A percentile compares a stretch with the other conserved stretches of the same genome.
Evolutionary conservation across 2,888 invertebrate genomes (phyloP).

Genomic region (Thysanoteuthis rhombus): DNA sequence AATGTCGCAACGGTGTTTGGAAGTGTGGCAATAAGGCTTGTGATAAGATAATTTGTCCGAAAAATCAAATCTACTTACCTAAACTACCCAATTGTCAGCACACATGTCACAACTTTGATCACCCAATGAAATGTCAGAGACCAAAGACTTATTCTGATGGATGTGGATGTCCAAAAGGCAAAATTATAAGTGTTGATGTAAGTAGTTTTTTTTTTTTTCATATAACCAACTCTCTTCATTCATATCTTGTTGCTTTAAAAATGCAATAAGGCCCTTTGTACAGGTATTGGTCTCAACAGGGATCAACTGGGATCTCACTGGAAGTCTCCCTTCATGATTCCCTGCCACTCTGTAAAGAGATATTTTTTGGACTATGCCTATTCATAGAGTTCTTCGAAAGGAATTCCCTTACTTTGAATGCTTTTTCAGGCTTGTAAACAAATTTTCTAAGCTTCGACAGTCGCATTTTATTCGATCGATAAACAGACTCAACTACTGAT

Average conservation of each 20-base stretch:
- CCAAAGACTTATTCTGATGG: not conserved
- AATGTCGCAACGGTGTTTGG: not conserved
- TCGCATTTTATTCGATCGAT: too few species aligned
- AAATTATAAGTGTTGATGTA: not conserved
- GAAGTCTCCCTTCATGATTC: too few species aligned
- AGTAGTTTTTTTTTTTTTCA: not conserved
- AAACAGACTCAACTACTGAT: too few species aligned
- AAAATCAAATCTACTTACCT: not conserved
- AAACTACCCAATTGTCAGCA: not conserved
- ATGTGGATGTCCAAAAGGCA: conserved; percentile 13
- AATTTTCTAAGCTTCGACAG: too few species aligned
- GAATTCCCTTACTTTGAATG: too few species aligned
- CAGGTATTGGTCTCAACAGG: too few species aligned
- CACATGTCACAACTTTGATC: not conserved
- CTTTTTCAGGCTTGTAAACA: too few species aligned
- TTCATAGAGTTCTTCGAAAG: not conserved
- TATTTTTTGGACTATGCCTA: not conserved
- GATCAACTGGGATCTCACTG: too few species aligned
- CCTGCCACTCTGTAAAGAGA: too few species aligned
- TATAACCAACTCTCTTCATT: too few species aligned
- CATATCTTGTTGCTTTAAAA: too few species aligned
- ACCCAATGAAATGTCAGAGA: not conserved
- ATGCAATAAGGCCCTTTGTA: too few species aligned
- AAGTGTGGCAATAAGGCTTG: not conserved
- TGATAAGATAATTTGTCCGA: conserved; percentile 15